These are phyloP conservation scores for Drosophila greeni DNA, from an alignment of 2,888 invertebrate genomes.

Conservation along the genomic window DNA sequence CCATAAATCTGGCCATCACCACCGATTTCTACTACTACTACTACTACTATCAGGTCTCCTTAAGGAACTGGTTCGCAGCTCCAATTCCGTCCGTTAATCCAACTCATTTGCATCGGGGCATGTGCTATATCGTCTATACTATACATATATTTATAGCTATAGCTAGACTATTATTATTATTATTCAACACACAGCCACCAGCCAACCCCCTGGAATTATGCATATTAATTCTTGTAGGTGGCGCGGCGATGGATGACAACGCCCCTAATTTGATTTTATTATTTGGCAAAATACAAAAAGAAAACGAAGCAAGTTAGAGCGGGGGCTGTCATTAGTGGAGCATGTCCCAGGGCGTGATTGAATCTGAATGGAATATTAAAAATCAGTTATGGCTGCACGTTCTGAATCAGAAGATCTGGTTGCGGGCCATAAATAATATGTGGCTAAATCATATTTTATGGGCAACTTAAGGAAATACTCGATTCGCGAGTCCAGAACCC, in stretches of 20 bases:
- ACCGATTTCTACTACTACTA: constrained; percentile 7
- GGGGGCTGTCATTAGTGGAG: constrained; percentile 46
- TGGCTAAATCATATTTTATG: constrained; percentile 51
- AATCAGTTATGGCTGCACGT: constrained; percentile 59
- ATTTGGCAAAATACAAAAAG: constrained; percentile 6
- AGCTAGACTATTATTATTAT: constrained; percentile 7
- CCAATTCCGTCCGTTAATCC: constrained; percentile 20
- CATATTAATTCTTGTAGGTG: constrained; percentile 36
- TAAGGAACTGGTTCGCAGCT: constrained; percentile 17
- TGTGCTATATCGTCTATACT: constrained; percentile 18
- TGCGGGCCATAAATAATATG: constrained; percentile 62
- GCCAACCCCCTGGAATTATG: constrained; percentile 7
- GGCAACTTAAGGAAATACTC: constrained; percentile 57
- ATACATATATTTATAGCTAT: constrained; percentile 2
- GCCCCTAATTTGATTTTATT: constrained; percentile 22
- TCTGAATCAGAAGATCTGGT: constrained; percentile 45
- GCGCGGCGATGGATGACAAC: constrained; percentile 29
- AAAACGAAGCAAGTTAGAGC: constrained; percentile 10
- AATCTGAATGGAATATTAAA: constrained; percentile 64
- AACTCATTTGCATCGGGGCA: constrained; percentile 34
- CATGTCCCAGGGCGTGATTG: constrained; percentile 47
- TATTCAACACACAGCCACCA: not conserved
- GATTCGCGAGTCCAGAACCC: constrained; percentile 14
- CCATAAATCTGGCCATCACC: constrained; percentile 30
- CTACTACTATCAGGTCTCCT: not conserved